Evolutionary conservation across 2,113 vertebrate genomes (phyloP).

Genomic region (Carollia perspicillata): DNA sequence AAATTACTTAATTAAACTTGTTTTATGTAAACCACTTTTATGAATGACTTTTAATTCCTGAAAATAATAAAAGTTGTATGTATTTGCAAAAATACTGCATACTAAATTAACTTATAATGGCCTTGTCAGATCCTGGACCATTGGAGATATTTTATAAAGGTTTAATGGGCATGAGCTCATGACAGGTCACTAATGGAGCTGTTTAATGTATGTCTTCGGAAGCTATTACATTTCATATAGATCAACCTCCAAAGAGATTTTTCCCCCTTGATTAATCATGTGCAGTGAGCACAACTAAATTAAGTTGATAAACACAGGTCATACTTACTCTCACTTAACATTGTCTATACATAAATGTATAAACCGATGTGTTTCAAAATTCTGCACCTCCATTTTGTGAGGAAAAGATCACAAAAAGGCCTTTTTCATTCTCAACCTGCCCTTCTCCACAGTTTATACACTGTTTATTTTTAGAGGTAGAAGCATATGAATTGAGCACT

Average conservation of each 20-base stretch:
- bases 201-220: conserved; percentile 42
- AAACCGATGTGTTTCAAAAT: background rate
- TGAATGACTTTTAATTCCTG: conserved; percentile 78
- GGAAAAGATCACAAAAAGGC: background rate
- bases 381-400: background rate
- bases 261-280: conserved; percentile 34
- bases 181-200: conserved; percentile 53
- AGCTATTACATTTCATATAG: background rate
- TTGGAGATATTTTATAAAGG: conserved; percentile 61
- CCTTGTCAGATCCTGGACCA: conserved; percentile 38
- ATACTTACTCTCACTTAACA: background rate
- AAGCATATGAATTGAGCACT: background rate
- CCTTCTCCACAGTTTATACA: background rate
- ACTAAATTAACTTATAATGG: conserved; percentile 69
- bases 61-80: conserved; percentile 76
- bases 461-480: background rate
- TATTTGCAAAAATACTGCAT: conserved; percentile 73
- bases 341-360: background rate
- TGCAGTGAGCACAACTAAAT: background rate
- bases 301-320: background rate
- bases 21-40: conserved; percentile 77
- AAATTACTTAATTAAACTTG: conserved; percentile 77
- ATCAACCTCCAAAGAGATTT: background rate
- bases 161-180: conserved; percentile 50
- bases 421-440: background rate